Evolutionary conservation across 2,888 invertebrate species (phyloP).

Genomic region (Agriopis leucophaearia): DNA sequence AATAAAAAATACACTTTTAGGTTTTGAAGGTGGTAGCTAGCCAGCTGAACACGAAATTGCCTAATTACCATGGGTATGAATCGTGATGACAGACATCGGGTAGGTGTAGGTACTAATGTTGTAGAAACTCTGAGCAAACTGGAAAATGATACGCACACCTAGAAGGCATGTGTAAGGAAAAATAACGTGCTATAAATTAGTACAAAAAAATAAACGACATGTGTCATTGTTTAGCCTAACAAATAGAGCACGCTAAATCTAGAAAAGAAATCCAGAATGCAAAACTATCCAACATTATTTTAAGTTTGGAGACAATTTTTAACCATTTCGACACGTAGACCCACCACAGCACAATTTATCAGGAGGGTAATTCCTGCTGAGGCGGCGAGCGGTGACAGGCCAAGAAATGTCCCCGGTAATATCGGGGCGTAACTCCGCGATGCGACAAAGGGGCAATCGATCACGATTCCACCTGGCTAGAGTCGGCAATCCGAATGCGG

Average conservation of each 20-base stretch:
- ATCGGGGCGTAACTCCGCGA: conserved; percentile 59
- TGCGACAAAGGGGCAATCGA: conserved; percentile 80
- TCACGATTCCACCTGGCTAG: conserved; percentile 77
- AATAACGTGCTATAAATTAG: no score
- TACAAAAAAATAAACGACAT: neutral
- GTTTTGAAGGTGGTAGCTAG: no score
- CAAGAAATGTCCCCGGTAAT: conserved; percentile 73
- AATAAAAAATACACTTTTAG: no score
- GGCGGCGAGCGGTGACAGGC: conserved; percentile 67
- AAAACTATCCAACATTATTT: conserved; percentile 13
- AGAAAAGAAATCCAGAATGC: conserved; percentile 3
- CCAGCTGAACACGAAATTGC: no score
- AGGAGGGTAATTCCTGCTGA: conserved; percentile 63
- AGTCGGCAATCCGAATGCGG: conserved; percentile 65
- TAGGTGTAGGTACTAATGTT: no score
- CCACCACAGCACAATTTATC: conserved; percentile 66
- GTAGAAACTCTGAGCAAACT: no score
- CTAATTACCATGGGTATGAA: no score
- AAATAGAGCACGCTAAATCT: conserved; percentile 13
- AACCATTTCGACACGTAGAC: conserved; percentile 37
- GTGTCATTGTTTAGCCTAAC: neutral
- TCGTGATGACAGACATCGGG: no score
- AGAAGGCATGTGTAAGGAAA: no score
- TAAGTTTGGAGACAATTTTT: conserved; percentile 31
- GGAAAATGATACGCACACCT: no score